Evolutionary conservation across 2,888 invertebrate genomes (phyloP).

Genomic region (Thumatha senex): DNA sequence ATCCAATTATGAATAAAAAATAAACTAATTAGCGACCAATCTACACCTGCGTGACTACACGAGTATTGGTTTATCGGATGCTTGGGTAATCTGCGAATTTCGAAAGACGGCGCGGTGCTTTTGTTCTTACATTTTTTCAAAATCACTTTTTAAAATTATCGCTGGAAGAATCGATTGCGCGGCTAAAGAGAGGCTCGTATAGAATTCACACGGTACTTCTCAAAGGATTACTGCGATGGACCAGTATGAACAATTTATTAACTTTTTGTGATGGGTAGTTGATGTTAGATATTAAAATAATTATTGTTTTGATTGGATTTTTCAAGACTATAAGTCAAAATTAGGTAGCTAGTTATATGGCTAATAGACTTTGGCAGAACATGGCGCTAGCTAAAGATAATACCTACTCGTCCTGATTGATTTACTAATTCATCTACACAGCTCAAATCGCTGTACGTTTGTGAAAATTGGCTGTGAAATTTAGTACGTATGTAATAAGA

Average conservation of each 20-base stretch:
- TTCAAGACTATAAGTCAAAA: neutral
- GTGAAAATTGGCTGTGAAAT: too few species aligned
- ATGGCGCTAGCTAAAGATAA: too few species aligned
- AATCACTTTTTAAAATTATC: slow-evolving; percentile 73
- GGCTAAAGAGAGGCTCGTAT: slow-evolving; percentile 51
- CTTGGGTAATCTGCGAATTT: slow-evolving; percentile 78
- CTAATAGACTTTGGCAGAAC: too few species aligned
- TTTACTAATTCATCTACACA: too few species aligned
- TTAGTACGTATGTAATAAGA: too few species aligned
- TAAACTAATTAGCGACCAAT: slow-evolving; percentile 48
- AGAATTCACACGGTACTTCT: slow-evolving; percentile 73
- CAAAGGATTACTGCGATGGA: slow-evolving; percentile 62
- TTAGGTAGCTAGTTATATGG: neutral
- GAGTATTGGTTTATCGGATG: slow-evolving; percentile 80
- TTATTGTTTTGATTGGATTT: slow-evolving; percentile 5
- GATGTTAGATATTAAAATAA: slow-evolving; percentile 25
- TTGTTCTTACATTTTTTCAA: slow-evolving; percentile 67
- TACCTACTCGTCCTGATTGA: too few species aligned
- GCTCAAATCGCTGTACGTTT: too few species aligned
- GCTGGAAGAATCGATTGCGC: slow-evolving; percentile 67
- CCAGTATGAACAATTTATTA: slow-evolving; percentile 39
- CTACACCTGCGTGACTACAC: slow-evolving; percentile 48
- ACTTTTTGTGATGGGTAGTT: slow-evolving; percentile 42
- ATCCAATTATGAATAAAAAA: slow-evolving; percentile 31
- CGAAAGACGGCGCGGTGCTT: slow-evolving; percentile 66